Evolutionary conservation across 2,888 invertebrate species (phyloP).

Genomic region (Carterocephalus palaemon): DNA sequence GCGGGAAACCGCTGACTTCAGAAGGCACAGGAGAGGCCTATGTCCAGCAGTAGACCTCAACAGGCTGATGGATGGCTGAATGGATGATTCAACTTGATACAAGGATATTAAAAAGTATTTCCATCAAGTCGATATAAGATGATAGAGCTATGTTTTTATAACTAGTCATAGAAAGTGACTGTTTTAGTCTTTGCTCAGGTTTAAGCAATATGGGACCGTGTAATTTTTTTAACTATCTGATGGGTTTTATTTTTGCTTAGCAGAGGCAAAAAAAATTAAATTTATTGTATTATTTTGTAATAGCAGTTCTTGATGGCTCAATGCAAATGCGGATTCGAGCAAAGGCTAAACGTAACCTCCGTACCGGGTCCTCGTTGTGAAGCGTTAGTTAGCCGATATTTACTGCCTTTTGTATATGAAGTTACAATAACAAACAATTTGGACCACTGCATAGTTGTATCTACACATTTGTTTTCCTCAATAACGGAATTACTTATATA

Average conservation of each 20-base stretch:
- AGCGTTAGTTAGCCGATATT: conserved; percentile 63
- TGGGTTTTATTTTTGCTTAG: conserved; percentile 1
- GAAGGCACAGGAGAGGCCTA: no score
- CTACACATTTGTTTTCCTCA: conserved; percentile 57
- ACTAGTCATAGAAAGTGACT: conserved; percentile 49
- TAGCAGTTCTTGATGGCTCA: background rate
- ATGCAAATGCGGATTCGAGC: conserved; percentile 15
- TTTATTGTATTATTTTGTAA: background rate
- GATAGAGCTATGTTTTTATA: conserved; percentile 18
- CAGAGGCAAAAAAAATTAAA: background rate
- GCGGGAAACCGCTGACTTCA: no score
- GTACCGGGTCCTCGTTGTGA: conserved; percentile 51
- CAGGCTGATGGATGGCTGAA: no score
- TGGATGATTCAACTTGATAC: no score
- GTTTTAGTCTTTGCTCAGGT: conserved; percentile 29
- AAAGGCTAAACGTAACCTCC: conserved; percentile 20
- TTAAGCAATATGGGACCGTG: no score
- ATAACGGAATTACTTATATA: conserved; percentile 54
- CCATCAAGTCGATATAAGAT: conserved; percentile 1
- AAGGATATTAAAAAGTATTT: no score
- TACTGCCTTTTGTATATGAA: conserved; percentile 44
- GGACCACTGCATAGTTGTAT: conserved; percentile 65
- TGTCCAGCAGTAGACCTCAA: no score
- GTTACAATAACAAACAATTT: conserved; percentile 45
- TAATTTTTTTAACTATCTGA: conserved; percentile 8